Evolutionary conservation across 2,888 invertebrate genomes (phyloP), one percentile per base, ranked within the genome.

Genomic region (Carabus problematicus): DNA sequence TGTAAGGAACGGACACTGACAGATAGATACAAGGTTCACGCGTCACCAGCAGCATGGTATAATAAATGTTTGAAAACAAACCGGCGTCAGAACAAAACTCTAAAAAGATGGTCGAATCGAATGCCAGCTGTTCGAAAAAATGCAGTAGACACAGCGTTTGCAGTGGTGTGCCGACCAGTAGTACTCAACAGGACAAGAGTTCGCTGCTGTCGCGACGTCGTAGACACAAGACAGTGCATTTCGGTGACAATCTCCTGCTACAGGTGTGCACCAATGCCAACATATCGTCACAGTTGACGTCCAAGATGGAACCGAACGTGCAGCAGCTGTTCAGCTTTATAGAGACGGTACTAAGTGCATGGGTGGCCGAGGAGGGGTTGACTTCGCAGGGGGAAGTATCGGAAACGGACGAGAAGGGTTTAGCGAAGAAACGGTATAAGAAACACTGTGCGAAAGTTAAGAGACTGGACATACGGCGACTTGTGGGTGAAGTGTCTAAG

Each of bases 271-370:
- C 90, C 72, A 90, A 91, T 81, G 87, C 90, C 69, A 88, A 85
- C 75, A 79, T 85, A 63, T 83, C 84, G 71, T 82, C 82, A 72
- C 83, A 84, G 72, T 78, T 80, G 72, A 76, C 77, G 45, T 84
- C 81, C 82, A 86, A 81, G 80, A 82, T 90, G 85, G 89, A 91
- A 80, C 89, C 91, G 63, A 91, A 91, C 81, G 91, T 92, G 59
- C 91, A 92, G 81, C 90, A 91, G 82, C 84, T 92, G 76, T 92
- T 92, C 82, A 91, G 91, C 82, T 92, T 92, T 78, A 91, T 92
- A 74, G 92, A 92, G 80, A 88, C 89, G 74, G 92, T 92, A 64
- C 81, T 92, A 72, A 91, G 91, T 79, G 90, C 91, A 59, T 91
- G 92, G 91, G 90, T 91, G 19, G 90, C 90, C 70, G 88, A 88